A percentile compares a stretch with the other conserved stretches of the same genome.
phyloP scores from a whole-genome alignment of 2,888 invertebrate genomes.

The Punctoribates punctum region DNA sequence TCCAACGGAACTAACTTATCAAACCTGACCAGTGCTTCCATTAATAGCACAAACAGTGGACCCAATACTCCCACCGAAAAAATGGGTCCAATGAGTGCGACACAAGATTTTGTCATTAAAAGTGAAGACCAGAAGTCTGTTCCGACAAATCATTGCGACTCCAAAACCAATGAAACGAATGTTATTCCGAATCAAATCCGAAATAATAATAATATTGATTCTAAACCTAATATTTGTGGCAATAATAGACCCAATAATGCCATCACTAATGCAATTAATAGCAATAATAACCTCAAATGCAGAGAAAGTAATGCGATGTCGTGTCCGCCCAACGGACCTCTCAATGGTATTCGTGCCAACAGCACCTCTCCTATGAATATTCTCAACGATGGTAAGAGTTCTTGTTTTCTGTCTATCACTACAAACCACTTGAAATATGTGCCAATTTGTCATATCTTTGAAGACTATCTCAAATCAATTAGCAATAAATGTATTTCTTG shows the following conservation, averaged over 20 bases:
- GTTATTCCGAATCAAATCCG: neutral
- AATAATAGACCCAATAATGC: constrained; percentile 1
- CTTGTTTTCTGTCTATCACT: neutral
- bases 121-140: neutral
- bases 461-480: neutral
- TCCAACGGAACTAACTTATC: no score
- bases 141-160: neutral
- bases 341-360: constrained; percentile 1
- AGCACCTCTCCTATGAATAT: neutral
- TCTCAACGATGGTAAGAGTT: neutral
- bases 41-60: constrained; percentile 26
- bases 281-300: constrained; percentile 15
- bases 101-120: constrained; percentile 23
- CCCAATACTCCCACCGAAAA: constrained; percentile 30
- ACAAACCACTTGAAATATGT: neutral
- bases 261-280: constrained; percentile 24
- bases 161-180: constrained; percentile 6
- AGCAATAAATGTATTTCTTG: no score
- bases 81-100: neutral
- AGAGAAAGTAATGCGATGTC: neutral
- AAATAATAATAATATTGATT: neutral
- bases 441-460: neutral
- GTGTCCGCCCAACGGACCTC: neutral
- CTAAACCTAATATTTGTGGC: constrained; percentile 5
- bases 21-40: constrained; percentile 11